A percentile compares a stretch with the other conserved stretches of the same genome.
phyloP scores from a whole-genome alignment of 2,113 vertebrate species.

The Scytalopus superciliaris region DNA sequence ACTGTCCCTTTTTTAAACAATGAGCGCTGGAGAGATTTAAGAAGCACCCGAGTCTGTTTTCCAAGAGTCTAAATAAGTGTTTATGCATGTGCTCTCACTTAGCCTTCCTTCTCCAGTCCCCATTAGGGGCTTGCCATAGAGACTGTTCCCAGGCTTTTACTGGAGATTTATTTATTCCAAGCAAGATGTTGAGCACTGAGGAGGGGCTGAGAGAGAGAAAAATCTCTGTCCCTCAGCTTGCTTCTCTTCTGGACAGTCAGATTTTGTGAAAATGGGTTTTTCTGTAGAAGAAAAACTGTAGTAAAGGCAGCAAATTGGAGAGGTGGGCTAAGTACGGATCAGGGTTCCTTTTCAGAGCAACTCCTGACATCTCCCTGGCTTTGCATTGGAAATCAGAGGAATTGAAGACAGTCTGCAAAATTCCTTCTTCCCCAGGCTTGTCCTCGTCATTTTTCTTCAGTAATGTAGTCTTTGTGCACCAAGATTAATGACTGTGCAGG shows the following conservation, averaged over 20 bases:
- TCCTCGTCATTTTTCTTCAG: not conserved
- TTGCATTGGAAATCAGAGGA: not conserved
- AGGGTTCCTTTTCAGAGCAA: not conserved
- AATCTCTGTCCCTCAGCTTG: not conserved
- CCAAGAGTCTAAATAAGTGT: not conserved
- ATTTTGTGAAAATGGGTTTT: not conserved
- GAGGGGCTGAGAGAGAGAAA: not conserved
- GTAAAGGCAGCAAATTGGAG: not conserved
- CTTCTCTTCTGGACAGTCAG: not conserved
- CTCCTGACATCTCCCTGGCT: not conserved
- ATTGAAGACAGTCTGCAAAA: not conserved
- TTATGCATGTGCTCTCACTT: not conserved
- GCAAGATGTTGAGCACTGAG: not conserved
- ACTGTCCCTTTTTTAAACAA: not conserved
- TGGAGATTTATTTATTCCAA: not conserved
- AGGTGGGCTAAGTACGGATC: not conserved
- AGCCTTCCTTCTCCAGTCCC: not conserved
- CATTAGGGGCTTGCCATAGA: not conserved
- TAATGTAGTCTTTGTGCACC: slow-evolving; percentile 7
- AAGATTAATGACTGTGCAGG: slow-evolving; percentile 4
- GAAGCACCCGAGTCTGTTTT: not conserved
- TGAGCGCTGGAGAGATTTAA: slow-evolving; percentile 24
- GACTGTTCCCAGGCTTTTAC: not conserved
- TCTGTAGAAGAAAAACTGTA: not conserved
- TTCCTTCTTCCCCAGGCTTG: not conserved